Base-by-base conservation (phyloP, 2,888 invertebrate genomes). In the Ellobium chinense region DNA sequence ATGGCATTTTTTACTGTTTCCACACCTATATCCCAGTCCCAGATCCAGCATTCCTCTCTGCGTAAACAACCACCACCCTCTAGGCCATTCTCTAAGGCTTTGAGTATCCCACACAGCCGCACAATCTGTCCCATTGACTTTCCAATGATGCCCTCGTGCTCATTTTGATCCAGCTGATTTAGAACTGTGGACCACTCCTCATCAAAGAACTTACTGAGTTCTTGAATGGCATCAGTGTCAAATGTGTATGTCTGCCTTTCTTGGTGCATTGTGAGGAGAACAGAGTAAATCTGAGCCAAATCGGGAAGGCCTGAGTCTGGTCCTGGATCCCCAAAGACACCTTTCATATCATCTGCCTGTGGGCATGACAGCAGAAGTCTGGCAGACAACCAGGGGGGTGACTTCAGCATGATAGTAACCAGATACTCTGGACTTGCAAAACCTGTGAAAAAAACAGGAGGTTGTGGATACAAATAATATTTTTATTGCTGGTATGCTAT, bases 91-190 rank as follows among this genome's bases (percentile, higher is more conserved):
- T 80, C 80, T 24, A 80, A 21, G 2, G 86, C 84, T 54, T 84
- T 86, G 2, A 86, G 80, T n/a, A 85, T 78, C 7, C 86, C 84
- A 36, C 85, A 79, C 46, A 86, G 37, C 2, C 86, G 76, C 7
- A 86, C 84, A 27, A 85, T 82, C 58, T 86, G 86, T 46, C 86
- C 85, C 73, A 84, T 76, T 1, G 83, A 83, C 54, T 86, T 86
- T 5, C 83, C 84, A 58, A 86, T 81, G 21, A 81, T 78, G 4
- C 84, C 81, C 12, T 80, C 78, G 56, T 82, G 78, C 56, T 86
- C 84, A 58, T 83, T 85, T 29, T 82, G 76, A 31, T 82, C 83
- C 14, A 86, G 78, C 68, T 86, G 85, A 18, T 73, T 78, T 58
- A 82, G 56, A 46, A 86, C 81, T 21, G 83, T 83, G n/a, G 78